Base-by-base conservation (phyloP, 2,113 vertebrate genomes). In the Ailurus styani region DNA sequence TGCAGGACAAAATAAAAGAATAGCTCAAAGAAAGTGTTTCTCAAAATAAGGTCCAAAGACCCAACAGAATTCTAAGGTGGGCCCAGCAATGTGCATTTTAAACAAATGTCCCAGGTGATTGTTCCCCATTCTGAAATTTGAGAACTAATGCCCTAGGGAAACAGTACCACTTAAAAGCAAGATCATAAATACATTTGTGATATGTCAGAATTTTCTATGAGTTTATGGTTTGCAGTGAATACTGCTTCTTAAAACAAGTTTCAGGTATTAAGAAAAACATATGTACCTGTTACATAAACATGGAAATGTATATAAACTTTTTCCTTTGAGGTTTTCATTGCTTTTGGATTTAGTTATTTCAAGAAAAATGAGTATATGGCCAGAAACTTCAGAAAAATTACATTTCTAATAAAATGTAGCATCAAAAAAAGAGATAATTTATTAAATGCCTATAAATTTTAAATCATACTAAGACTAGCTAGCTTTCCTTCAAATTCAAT, bases 101-200 rank as follows among this genome's bases (percentile, higher is more conserved):
- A 95, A 81, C 40, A 78, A 75, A 91, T 42, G 52, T 27, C 31
- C 45, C 81, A 34, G 4, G 60, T 66, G 55, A 62, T 47, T 34
- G 77, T 11, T 87, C 47, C 62, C 25, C 8, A 75, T 87, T 95
- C n/a, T 66, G 37, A 55, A 89, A 81, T 47, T 23, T 79, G 55
- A 91, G 64, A 87, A 91, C 17, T 68, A 93, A 91, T 87, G 72
- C 75, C 84, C 93, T 20, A 81, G 23, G 78, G 9, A 95, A 96
- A 96, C 55, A 98, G 81, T 91, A 91, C 91, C 96, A 94, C 96
- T 97, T 77, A 60, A 93, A 73, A 93, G 95, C 88, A 94, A 12
- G 86, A 72, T 45, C 90, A 95, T 64, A 78, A 93, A 31, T 87
- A 72, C 81, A 78, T 50, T 92, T 84, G 95, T 54, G 60, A 95